Percentiles rank a stretch among this genome's conserved stretches.
phyloP scores from a whole-genome alignment of 2,888 invertebrate species.

The Pseudococcus jackbeardsleyi region DNA sequence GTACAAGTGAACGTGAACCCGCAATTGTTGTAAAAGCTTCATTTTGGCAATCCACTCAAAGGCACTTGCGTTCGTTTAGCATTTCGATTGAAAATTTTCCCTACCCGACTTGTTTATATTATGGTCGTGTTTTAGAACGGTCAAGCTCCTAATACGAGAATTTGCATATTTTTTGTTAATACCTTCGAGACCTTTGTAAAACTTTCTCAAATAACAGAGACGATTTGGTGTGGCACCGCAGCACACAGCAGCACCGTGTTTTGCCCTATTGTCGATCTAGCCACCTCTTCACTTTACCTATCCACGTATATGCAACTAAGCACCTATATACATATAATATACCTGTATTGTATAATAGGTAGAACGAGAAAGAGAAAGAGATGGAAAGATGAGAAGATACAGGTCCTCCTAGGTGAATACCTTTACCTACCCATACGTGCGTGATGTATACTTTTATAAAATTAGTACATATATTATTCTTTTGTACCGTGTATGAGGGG shows the following conservation, averaged over 20 bases:
- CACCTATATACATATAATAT: neutral
- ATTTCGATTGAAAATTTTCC: conserved; percentile 38
- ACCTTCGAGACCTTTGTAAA: conserved; percentile 20
- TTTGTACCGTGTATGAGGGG: neutral
- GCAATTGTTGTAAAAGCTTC: conserved; percentile 19
- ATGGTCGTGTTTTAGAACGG: conserved; percentile 29
- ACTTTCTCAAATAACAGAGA: conserved; percentile 34
- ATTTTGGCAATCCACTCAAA: conserved; percentile 35
- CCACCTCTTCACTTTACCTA: neutral
- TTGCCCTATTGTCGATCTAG: neutral
- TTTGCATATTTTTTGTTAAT: conserved; percentile 32
- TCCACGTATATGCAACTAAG: neutral
- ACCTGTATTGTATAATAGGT: too few relatives aligned
- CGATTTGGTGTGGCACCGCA: neutral
- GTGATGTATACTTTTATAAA: neutral
- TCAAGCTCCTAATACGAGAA: conserved; percentile 17
- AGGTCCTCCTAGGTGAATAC: too few relatives aligned
- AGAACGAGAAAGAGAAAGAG: too few relatives aligned
- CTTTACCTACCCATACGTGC: neutral
- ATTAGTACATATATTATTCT: neutral
- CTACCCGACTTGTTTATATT: neutral
- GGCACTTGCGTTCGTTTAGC: conserved; percentile 14
- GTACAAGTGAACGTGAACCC: neutral
- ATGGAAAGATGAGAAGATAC: too few relatives aligned
- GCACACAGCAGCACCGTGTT: neutral